These are phyloP conservation scores for Rynchops niger DNA, from an alignment of 2,113 vertebrate genomes.

Conservation along the genomic window DNA sequence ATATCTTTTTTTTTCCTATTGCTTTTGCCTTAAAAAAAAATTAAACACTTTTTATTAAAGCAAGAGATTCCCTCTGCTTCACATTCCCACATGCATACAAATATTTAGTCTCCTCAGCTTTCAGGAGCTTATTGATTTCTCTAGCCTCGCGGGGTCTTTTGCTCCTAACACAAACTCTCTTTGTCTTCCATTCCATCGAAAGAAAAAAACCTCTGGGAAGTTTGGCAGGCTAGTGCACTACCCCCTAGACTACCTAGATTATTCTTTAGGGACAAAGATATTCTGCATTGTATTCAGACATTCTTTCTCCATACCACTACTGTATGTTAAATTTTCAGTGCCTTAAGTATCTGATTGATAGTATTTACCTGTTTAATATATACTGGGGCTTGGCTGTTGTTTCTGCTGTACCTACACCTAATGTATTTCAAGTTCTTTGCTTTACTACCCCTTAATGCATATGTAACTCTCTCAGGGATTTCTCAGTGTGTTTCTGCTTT, in stretches of 20 bases:
- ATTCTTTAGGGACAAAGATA: background rate
- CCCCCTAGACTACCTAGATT: background rate
- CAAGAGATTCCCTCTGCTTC: background rate
- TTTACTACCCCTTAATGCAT: background rate
- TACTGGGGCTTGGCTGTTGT: background rate
- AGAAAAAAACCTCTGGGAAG: background rate
- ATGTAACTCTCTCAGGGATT: background rate
- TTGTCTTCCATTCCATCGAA: background rate
- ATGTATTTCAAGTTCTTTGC: background rate
- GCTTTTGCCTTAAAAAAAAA: background rate
- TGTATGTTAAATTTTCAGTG: background rate
- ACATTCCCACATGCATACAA: background rate
- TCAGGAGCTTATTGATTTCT: background rate
- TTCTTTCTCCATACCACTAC: background rate
- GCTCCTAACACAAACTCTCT: background rate
- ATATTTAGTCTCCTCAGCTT: background rate
- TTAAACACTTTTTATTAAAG: background rate
- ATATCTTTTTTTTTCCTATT: background rate
- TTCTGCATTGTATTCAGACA: background rate
- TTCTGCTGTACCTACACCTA: background rate
- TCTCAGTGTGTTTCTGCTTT: background rate
- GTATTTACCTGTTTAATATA: background rate
- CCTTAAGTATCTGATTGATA: background rate
- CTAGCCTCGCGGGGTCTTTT: background rate
- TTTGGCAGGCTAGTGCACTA: background rate